These are phyloP conservation scores for Hippopotamus amphibius DNA, from an alignment of 2,113 vertebrate species.

Conservation along the genomic window DNA sequence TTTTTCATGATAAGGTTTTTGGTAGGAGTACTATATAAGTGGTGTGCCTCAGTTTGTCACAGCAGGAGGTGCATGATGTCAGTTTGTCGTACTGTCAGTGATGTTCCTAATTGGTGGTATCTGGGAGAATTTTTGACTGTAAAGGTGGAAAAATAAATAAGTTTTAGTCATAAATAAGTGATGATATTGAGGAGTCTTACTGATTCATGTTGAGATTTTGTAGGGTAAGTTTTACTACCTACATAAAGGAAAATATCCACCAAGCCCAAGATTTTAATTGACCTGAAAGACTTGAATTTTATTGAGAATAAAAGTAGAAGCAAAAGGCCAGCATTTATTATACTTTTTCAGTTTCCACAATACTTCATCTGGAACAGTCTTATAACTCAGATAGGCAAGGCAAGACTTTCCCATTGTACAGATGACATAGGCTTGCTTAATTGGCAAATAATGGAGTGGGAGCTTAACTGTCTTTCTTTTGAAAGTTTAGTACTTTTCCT, in stretches of 20 bases:
- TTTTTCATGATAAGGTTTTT: background rate
- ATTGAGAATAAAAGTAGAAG: background rate
- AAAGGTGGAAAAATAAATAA: background rate
- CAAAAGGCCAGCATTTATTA: background rate
- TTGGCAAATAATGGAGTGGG: background rate
- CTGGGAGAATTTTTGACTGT: background rate
- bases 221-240: background rate
- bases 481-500: background rate
- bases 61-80: background rate
- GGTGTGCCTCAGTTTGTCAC: background rate
- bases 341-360: background rate
- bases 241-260: background rate
- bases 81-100: background rate
- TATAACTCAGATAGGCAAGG: background rate
- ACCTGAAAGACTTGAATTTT: background rate
- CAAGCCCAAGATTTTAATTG: background rate
- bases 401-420: background rate
- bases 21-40: background rate
- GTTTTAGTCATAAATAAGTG: background rate
- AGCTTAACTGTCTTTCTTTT: background rate
- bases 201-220: background rate
- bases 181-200: background rate
- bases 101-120: background rate
- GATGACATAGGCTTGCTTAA: background rate
- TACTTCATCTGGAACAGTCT: background rate